A percentile compares a stretch with the other conserved stretches of the same genome.
These are phyloP conservation scores for Okamejei kenojei DNA, from an alignment of 2,797 vertebrate genomes.

Conservation along the genomic window DNA sequence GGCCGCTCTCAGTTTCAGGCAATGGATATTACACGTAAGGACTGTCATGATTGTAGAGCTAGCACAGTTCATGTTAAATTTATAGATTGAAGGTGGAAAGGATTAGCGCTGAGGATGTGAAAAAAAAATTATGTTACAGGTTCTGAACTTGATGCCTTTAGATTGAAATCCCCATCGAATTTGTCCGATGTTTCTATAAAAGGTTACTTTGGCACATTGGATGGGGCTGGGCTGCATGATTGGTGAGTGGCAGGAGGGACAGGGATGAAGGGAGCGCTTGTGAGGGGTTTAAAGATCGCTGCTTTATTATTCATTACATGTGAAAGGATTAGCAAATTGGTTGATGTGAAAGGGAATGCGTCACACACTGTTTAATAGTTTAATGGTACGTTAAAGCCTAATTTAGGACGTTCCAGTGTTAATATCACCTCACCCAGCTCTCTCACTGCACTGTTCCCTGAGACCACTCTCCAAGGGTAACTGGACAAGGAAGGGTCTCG, in stretches of 20 bases:
- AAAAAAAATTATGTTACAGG: background rate
- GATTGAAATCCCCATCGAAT: background rate
- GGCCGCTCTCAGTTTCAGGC: background rate
- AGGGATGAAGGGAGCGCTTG: background rate
- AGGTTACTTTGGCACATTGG: background rate
- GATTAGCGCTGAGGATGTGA: slow-evolving; percentile 3
- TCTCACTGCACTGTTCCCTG: slow-evolving; percentile 16
- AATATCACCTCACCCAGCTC: slow-evolving; percentile 1
- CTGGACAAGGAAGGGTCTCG: background rate
- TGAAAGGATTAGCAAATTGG: slow-evolving; percentile 16
- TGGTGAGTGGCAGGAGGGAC: background rate
- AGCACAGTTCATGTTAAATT: background rate
- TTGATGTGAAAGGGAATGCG: slow-evolving; percentile 26
- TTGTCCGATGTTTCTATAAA: background rate
- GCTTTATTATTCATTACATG: background rate
- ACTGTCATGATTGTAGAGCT: background rate
- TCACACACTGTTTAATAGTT: slow-evolving; percentile 11
- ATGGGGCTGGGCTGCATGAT: no score
- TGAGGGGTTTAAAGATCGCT: background rate
- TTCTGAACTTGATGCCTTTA: slow-evolving; percentile 5
- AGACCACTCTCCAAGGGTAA: background rate
- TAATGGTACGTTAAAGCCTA: slow-evolving; percentile 23
- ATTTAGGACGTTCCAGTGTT: background rate
- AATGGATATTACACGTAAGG: slow-evolving; percentile 10
- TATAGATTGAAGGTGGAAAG: background rate